Conservation (phyloP, 1,140 invertebrate genomes). For the Campoletis sonorensis region DNA sequence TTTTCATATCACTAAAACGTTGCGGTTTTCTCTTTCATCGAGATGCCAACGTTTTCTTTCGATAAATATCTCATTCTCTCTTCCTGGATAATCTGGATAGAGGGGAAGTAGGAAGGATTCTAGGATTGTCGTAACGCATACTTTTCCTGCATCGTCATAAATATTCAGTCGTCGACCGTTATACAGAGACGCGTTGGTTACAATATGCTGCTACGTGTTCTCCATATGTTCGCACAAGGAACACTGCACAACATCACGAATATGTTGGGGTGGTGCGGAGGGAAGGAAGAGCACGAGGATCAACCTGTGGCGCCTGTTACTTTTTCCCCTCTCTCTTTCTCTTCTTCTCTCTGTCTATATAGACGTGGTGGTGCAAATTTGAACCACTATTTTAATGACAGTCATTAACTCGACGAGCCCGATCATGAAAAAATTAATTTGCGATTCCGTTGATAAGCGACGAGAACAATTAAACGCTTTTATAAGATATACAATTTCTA, state of each 20-base stretch:
- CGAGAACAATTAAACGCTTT: too few species aligned
- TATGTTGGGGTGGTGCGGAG: slow-evolving; percentile 1
- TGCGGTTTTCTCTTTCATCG: slow-evolving; percentile 4
- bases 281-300: slow-evolving; percentile 22
- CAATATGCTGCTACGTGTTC: slow-evolving; percentile 2
- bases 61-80: slow-evolving; percentile 5
- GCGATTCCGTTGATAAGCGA: too few species aligned
- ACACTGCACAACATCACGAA: slow-evolving; percentile 9
- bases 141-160: slow-evolving; percentile 25
- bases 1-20: background rate
- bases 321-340: slow-evolving; percentile 7
- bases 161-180: slow-evolving; percentile 19
- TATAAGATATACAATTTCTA: too few species aligned
- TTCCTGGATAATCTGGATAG: background rate
- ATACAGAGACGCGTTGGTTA: background rate
- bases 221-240: slow-evolving; percentile 5
- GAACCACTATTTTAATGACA: background rate
- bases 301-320: slow-evolving; percentile 25
- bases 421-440: too few species aligned
- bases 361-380: background rate
- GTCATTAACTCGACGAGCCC: background rate
- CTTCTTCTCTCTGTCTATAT: background rate
- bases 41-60: background rate
- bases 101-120: background rate
- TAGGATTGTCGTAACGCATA: slow-evolving; percentile 11